Evolutionary conservation across 2,888 invertebrate genomes (phyloP).

Genomic region (Protula sp.): DNA sequence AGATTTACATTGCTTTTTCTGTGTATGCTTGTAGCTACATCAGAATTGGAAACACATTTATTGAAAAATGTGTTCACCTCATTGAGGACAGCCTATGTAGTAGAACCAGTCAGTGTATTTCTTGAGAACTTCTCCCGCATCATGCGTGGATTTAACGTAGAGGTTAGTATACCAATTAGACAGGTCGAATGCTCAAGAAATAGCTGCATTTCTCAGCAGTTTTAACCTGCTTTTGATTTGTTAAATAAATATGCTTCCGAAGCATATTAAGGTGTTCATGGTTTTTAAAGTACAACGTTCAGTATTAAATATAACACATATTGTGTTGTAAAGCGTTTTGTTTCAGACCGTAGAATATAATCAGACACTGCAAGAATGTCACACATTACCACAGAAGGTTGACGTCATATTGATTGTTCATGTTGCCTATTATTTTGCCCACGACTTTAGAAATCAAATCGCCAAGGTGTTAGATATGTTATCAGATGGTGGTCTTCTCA

Average conservation of each 20-base stretch:
- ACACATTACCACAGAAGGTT: neutral
- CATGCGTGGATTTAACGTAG: neutral
- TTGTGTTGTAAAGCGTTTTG: neutral
- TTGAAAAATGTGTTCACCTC: too few relatives aligned
- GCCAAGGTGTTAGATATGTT: neutral
- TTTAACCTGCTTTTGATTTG: too few relatives aligned
- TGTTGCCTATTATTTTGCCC: neutral
- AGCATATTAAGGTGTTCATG: too few relatives aligned
- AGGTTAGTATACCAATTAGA: too few relatives aligned
- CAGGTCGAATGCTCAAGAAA: too few relatives aligned
- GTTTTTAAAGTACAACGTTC: neutral
- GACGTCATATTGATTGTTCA: neutral
- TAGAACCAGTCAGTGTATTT: neutral
- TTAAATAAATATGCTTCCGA: too few relatives aligned
- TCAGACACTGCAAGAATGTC: neutral
- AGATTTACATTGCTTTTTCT: too few relatives aligned
- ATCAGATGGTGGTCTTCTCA: neutral
- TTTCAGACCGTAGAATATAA: neutral
- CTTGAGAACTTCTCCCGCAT: neutral
- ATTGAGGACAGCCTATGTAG: neutral
- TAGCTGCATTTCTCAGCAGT: too few relatives aligned
- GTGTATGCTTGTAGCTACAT: too few relatives aligned
- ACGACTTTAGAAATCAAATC: neutral
- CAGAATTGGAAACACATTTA: too few relatives aligned
- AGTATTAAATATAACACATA: neutral